Percentiles rank a stretch among this genome's conserved stretches.
phyloP scores from a whole-genome alignment of 2,113 vertebrate species.

The Etheostoma spectabile region DNA sequence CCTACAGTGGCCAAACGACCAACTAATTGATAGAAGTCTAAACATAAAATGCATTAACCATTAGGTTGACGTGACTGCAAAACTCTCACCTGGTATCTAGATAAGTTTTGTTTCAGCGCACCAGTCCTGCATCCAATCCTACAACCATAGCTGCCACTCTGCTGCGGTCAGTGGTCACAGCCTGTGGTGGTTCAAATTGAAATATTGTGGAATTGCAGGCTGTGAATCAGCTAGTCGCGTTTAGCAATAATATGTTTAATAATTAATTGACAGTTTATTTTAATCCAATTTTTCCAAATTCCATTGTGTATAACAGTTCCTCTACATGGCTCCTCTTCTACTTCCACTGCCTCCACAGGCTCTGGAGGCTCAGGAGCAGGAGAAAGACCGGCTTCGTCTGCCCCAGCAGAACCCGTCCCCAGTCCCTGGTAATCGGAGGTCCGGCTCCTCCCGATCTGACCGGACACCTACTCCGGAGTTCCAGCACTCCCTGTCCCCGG shows the following conservation, averaged over 20 bases:
- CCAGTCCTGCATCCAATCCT: too few relatives aligned
- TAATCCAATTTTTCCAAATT: neutral
- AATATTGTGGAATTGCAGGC: neutral
- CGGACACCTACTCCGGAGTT: slow-evolving; percentile 68
- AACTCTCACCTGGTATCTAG: too few relatives aligned
- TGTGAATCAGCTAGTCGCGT: neutral
- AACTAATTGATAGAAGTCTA: too few relatives aligned
- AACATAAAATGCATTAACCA: too few relatives aligned
- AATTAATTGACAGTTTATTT: neutral
- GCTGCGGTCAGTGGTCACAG: too few relatives aligned
- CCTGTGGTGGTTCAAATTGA: too few relatives aligned
- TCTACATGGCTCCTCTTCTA: neutral
- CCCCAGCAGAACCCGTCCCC: slow-evolving; percentile 85
- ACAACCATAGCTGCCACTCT: too few relatives aligned
- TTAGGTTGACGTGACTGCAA: too few relatives aligned
- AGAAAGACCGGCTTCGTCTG: slow-evolving; percentile 84
- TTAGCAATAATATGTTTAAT: neutral
- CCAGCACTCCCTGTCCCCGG: slow-evolving; percentile 71
- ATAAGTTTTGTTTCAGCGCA: too few relatives aligned
- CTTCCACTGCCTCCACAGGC: slow-evolving; percentile 76
- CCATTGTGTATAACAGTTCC: neutral
- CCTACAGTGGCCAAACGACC: too few relatives aligned
- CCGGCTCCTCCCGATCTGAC: slow-evolving; percentile 82
- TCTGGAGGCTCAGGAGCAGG: slow-evolving; percentile 90
- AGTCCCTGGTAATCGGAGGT: slow-evolving; percentile 61